Percentiles rank a stretch among this genome's conserved stretches.
phyloP scores from a whole-genome alignment of 2,797 vertebrate genomes.

The Hydrocynus forskahlii region DNA sequence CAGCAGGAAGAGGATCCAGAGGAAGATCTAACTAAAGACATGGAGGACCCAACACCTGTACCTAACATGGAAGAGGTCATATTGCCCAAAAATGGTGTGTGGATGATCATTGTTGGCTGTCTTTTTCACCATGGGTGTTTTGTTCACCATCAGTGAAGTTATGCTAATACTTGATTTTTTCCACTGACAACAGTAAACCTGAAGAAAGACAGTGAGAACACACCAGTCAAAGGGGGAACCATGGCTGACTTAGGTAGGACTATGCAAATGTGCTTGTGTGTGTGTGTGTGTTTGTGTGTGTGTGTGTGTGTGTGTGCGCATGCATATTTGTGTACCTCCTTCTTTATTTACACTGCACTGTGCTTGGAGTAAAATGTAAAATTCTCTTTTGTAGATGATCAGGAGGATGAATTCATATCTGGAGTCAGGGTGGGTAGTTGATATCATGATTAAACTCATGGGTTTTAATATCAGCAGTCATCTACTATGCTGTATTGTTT shows the following conservation, averaged over 20 bases:
- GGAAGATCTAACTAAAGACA: slow-evolving; percentile 97
- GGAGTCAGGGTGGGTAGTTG: slow-evolving; percentile 87
- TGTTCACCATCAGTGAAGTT: not conserved
- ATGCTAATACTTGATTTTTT: not conserved
- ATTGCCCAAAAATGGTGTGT: slow-evolving; percentile 89
- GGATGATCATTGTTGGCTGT: not conserved
- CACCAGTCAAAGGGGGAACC: slow-evolving; percentile 94
- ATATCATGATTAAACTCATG: not conserved
- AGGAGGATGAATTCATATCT: slow-evolving; percentile 88
- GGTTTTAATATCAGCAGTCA: not conserved
- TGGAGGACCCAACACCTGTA: slow-evolving; percentile 96
- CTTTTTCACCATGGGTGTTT: too few species aligned
- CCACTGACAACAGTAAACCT: slow-evolving; percentile 83
- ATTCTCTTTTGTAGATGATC: slow-evolving; percentile 85
- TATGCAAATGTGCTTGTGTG: slow-evolving; percentile 3
- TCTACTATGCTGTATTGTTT: not conserved
- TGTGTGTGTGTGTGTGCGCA: slow-evolving; percentile 8
- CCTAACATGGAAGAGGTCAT: slow-evolving; percentile 96
- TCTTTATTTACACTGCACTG: not conserved
- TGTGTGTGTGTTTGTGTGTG: slow-evolving; percentile 59
- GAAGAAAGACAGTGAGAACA: slow-evolving; percentile 98
- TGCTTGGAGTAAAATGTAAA: not conserved
- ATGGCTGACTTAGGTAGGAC: slow-evolving; percentile 92
- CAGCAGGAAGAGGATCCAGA: slow-evolving; percentile 84
- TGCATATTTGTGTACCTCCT: slow-evolving; percentile 56